Base-by-base conservation (phyloP, 92 coral and sea anemone genomes). In the Heliopora coerulea region DNA sequence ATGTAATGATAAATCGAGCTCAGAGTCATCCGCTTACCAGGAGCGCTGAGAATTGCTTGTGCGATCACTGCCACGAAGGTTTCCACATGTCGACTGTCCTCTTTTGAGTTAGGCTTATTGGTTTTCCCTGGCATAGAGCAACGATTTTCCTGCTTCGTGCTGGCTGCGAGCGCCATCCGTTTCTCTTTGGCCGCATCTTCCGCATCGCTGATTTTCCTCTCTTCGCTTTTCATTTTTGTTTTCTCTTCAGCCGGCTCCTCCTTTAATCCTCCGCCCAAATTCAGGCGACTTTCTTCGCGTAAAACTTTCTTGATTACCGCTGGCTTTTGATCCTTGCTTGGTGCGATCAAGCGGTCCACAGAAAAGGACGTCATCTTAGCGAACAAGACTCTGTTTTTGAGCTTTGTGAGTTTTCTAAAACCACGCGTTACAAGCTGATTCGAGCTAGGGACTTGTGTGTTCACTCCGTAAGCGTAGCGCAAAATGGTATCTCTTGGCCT, bases 51-150 rank as follows among this genome's bases (percentile, higher is more conserved):
- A 37, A 93, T 85, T 5, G 93, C 88, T 62, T 93, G 97, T 18
- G 97, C 97, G 19, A 93, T 93, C 25, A 93, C 97, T 35, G 97
- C 97, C 29, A 93, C 97, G 70, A 93, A 93, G 5, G 97, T 93
- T 49, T 93, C 97, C 66, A 96, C 86, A 69, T 80, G 87, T 18
- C 96, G 87, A 65, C 83, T 89, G 74, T 93, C 92, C 20, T 67
- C 74, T 26, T 67, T 67, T 42, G 74, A 44, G 19, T 58, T 54
- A 0, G 74, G 48, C 19, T 67, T 44, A 8, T 67, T 59, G 39
- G 12, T 28, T 6, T 67, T 67, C 17, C 1, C 8, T 21, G 7
- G 13, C 14, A 14, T 12, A 0, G 31, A 13, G n/a, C 31, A 26
- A 0, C 34, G 59, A 20, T 54, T 44, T 48, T 67, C 74, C 11